phyloP scores from a whole-genome alignment of 2,113 vertebrate species.

The Macrotis lagotis region DNA sequence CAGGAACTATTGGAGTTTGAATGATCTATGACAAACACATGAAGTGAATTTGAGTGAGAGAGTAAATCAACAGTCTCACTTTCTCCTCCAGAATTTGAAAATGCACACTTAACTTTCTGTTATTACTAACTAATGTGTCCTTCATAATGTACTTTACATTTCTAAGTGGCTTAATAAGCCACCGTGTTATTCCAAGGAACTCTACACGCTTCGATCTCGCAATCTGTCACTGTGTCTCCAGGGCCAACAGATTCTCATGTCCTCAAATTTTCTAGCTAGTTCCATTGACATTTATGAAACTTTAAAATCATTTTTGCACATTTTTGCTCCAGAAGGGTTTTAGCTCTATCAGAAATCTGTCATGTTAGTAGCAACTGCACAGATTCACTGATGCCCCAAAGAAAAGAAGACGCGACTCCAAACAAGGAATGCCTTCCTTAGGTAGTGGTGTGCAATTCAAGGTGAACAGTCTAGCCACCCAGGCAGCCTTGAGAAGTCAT shows the following conservation, averaged over 20 bases:
- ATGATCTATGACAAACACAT: no score
- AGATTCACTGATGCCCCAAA: background rate
- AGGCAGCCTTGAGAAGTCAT: background rate
- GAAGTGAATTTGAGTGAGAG: no score
- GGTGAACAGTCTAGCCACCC: background rate
- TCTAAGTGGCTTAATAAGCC: background rate
- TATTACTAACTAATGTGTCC: background rate
- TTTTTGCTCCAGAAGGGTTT: background rate
- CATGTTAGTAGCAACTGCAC: conserved; percentile 8
- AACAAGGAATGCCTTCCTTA: background rate
- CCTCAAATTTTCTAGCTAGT: background rate
- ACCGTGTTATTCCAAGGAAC: background rate
- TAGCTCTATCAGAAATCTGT: conserved; percentile 29
- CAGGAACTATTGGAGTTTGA: background rate
- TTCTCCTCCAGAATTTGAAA: conserved; percentile 45
- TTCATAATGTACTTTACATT: background rate
- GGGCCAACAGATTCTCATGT: background rate
- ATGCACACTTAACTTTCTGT: conserved; percentile 30
- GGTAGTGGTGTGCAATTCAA: conserved; percentile 39
- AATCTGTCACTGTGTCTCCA: background rate
- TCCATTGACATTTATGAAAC: background rate
- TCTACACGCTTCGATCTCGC: background rate
- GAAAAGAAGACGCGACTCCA: conserved; percentile 15
- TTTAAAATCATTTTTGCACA: conserved; percentile 15
- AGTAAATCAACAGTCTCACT: no score